Evolutionary conservation across 2,113 vertebrate species (phyloP).

Genomic region (Hydrochoerus hydrochaeris): DNA sequence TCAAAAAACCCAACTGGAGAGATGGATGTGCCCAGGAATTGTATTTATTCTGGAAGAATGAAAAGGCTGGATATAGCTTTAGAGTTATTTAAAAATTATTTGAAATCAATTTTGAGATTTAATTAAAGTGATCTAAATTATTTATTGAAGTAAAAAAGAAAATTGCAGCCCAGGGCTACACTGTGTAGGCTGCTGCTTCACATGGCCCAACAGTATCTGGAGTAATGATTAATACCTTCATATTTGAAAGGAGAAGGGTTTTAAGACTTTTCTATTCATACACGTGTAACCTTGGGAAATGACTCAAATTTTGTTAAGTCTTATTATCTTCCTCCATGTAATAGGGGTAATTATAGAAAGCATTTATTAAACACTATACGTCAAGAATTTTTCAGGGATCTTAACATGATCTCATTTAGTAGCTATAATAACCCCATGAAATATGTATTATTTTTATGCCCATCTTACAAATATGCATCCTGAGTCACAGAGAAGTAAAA

Average conservation of each 20-base stretch:
- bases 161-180: not conserved
- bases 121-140: slow-evolving; percentile 42
- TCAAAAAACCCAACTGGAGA: not conserved
- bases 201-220: not conserved
- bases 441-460: not conserved
- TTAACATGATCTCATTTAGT: not conserved
- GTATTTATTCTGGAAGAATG: slow-evolving; percentile 13
- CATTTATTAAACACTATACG: not conserved
- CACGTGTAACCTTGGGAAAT: not conserved
- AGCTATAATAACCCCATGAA: not conserved
- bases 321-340: not conserved
- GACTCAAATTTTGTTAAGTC: not conserved
- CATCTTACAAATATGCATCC: not conserved
- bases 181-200: not conserved
- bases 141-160: slow-evolving; percentile 45
- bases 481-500: not conserved
- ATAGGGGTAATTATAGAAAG: not conserved
- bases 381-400: not conserved
- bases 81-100: slow-evolving; percentile 61
- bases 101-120: slow-evolving; percentile 60
- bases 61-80: not conserved
- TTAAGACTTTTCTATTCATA: not conserved
- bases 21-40: not conserved
- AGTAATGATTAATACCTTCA: not conserved
- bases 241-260: not conserved